phyloP scores from a whole-genome alignment of 2,113 vertebrate species.

The Catharus bicknelli region DNA sequence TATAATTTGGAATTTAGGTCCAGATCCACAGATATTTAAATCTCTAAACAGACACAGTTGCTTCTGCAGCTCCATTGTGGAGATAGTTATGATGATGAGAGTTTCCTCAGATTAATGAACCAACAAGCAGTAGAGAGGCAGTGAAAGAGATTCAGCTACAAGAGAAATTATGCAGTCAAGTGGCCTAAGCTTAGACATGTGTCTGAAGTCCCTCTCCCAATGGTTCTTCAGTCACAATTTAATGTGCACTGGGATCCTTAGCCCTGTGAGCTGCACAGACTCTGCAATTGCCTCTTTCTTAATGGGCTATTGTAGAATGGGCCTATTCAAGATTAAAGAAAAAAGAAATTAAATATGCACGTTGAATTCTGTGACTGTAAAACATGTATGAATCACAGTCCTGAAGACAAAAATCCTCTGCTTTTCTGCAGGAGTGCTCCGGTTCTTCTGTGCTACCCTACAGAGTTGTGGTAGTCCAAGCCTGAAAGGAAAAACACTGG shows the following conservation, averaged over 20 bases:
- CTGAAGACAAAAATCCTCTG: background rate
- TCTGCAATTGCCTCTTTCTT: background rate
- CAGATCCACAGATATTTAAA: background rate
- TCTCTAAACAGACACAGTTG: background rate
- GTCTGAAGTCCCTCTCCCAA: constrained; percentile 8
- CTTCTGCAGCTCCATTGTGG: background rate
- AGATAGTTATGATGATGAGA: background rate
- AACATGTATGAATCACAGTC: background rate
- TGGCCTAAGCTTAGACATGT: background rate
- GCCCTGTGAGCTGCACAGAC: background rate
- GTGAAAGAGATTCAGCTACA: background rate
- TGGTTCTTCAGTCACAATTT: constrained; percentile 23
- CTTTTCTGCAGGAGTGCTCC: background rate
- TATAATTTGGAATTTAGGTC: background rate
- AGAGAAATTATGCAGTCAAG: background rate
- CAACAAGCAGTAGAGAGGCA: background rate
- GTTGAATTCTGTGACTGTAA: background rate
- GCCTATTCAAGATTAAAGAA: background rate
- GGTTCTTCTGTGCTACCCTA: background rate
- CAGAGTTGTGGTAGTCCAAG: background rate
- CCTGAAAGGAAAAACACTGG: background rate
- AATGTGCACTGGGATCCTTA: background rate
- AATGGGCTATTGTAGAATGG: background rate
- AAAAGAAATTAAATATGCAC: background rate
- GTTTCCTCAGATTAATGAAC: constrained; percentile 3